Conservation (phyloP, 2,888 invertebrate species). For the Sphaeridia pumilis region DNA sequence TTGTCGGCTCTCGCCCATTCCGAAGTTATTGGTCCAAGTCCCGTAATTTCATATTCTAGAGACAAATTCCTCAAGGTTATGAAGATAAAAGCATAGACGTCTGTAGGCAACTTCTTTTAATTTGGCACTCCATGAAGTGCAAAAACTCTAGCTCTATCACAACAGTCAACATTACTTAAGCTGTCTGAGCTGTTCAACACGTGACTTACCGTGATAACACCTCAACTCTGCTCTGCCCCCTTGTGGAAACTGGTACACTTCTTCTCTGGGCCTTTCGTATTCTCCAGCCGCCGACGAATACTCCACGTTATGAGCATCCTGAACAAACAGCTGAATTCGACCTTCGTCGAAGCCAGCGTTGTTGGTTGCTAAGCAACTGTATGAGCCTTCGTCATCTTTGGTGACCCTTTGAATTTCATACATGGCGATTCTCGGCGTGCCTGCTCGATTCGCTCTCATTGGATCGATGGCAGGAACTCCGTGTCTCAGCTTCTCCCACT, state of each 20-base stretch:
- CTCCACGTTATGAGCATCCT: slow-evolving; percentile 23
- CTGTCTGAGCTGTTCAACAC: too few relatives aligned
- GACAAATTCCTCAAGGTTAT: too few relatives aligned
- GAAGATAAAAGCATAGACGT: too few relatives aligned
- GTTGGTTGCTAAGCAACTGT: slow-evolving; percentile 58
- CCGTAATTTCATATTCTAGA: slow-evolving; percentile 24
- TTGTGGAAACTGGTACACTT: slow-evolving; percentile 44
- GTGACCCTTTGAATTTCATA: slow-evolving; percentile 49
- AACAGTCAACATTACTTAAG: too few relatives aligned
- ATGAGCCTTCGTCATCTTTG: slow-evolving; percentile 54
- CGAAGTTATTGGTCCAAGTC: slow-evolving; percentile 41
- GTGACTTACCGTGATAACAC: slow-evolving; percentile 42
- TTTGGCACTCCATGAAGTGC: too few relatives aligned
- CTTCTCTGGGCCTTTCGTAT: slow-evolving; percentile 36
- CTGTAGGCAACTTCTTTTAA: too few relatives aligned
- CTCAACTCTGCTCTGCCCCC: slow-evolving; percentile 50
- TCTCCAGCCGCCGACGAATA: slow-evolving; percentile 36
- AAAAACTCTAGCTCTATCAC: too few relatives aligned
- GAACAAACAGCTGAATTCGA: slow-evolving; percentile 50
- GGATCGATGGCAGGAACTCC: slow-evolving; percentile 29
- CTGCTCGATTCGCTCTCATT: slow-evolving; percentile 19
- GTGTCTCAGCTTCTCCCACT: slow-evolving; percentile 50
- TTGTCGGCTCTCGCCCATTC: slow-evolving; percentile 63
- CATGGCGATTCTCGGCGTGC: slow-evolving; percentile 40
- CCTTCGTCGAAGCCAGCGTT: slow-evolving; percentile 54